These are phyloP conservation scores for Alces alces DNA, from an alignment of 2,113 vertebrate species.

Conservation along the genomic window DNA sequence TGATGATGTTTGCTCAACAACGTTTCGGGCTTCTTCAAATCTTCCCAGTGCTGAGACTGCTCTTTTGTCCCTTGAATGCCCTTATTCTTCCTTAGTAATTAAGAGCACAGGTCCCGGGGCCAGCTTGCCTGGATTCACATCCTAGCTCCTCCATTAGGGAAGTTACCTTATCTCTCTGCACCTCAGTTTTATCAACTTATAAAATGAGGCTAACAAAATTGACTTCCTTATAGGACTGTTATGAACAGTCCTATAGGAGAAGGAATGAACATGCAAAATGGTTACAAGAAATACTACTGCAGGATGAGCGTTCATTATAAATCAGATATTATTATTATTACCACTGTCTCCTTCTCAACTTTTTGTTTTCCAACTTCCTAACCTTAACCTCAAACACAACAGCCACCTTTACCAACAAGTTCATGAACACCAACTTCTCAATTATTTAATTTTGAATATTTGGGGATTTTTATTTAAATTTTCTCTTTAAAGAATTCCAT, in stretches of 20 bases:
- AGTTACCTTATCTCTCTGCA: neutral
- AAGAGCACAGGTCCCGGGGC: neutral
- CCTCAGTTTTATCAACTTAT: neutral
- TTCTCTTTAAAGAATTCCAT: neutral
- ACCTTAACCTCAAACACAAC: neutral
- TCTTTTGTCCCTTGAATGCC: neutral
- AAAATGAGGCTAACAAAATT: neutral
- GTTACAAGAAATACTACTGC: neutral
- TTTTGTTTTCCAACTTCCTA: neutral
- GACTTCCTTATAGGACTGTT: neutral
- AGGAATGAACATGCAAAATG: neutral
- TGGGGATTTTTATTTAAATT: neutral
- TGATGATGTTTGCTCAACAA: neutral
- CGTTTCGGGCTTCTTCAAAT: neutral
- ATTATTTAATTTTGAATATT: neutral
- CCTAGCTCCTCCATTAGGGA: neutral
- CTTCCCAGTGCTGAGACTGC: neutral
- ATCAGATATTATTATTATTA: neutral
- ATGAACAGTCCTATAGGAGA: neutral
- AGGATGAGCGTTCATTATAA: neutral
- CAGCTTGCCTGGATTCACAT: neutral
- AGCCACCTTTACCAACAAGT: neutral
- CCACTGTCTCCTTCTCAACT: neutral
- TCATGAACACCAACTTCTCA: neutral
- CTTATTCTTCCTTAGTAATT: neutral